These are phyloP conservation scores for Epinotia ramella DNA, from an alignment of 2,888 invertebrate species.

Conservation along the genomic window DNA sequence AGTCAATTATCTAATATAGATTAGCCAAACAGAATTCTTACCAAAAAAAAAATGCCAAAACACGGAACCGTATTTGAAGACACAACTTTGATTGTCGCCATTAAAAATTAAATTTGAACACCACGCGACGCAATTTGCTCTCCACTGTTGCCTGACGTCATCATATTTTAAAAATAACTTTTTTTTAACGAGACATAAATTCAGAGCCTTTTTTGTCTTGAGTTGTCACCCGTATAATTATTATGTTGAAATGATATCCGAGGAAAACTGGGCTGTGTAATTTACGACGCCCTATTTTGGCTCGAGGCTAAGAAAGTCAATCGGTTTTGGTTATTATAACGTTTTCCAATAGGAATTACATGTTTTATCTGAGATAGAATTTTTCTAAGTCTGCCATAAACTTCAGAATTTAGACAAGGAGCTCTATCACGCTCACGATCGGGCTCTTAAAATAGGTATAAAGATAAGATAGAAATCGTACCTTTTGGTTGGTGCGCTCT, in stretches of 20 bases:
- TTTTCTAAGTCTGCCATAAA: background rate
- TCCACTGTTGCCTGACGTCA: background rate
- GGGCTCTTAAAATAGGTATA: too few species aligned
- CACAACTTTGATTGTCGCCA: background rate
- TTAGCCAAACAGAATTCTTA: too few species aligned
- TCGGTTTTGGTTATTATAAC: conserved; percentile 8
- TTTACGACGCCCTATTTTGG: conserved; percentile 12
- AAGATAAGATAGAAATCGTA: too few species aligned
- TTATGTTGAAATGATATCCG: conserved; percentile 22
- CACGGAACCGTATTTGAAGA: too few species aligned
- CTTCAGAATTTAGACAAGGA: background rate
- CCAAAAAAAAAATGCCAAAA: too few species aligned
- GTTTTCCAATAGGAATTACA: conserved; percentile 11
- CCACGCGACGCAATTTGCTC: background rate
- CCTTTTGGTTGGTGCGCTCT: too few species aligned
- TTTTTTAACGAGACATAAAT: conserved; percentile 19
- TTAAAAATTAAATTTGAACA: background rate
- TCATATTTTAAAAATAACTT: conserved; percentile 18
- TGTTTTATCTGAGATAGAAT: background rate
- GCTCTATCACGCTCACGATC: background rate
- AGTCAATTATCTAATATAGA: too few species aligned
- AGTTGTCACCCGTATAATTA: conserved; percentile 30
- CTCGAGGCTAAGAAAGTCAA: conserved; percentile 18
- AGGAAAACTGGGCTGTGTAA: conserved; percentile 8
- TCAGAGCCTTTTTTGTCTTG: conserved; percentile 3